Evolutionary conservation across 1,140 invertebrate species (phyloP).

Genomic region (Drosophila kohkoa): DNA sequence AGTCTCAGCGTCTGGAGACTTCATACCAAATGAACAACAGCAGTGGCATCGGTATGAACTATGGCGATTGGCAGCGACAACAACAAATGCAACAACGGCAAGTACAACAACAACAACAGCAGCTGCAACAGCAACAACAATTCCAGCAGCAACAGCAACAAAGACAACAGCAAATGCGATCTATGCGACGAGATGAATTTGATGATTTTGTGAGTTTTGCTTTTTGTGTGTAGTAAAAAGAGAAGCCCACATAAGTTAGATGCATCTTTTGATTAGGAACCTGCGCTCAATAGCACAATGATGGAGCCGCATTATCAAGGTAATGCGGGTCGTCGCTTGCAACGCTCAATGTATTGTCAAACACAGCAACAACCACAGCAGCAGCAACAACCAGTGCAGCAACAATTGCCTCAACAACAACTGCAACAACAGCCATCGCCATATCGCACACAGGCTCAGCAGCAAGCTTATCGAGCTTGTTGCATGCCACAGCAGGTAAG

Average conservation of each 20-base stretch:
- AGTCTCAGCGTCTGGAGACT: neutral
- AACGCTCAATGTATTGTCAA: neutral
- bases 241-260: neutral
- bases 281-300: slow-evolving; percentile 48
- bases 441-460: neutral
- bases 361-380: slow-evolving; percentile 7
- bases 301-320: neutral
- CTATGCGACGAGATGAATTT: neutral
- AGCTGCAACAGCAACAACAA: neutral
- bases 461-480: neutral
- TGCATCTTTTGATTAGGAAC: slow-evolving; percentile 30
- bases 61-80: slow-evolving; percentile 4
- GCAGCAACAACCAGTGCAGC: neutral
- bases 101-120: slow-evolving; percentile 8
- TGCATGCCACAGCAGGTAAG: slow-evolving; percentile 25
- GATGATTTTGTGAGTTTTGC: slow-evolving; percentile 41
- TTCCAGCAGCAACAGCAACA: neutral
- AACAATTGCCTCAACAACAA: neutral
- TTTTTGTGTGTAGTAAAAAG: neutral
- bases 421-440: neutral
- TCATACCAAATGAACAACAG: neutral
- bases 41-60: slow-evolving; percentile 20
- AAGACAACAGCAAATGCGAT: neutral
- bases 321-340: slow-evolving; percentile 1
- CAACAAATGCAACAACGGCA: slow-evolving; percentile 2